phyloP scores from a whole-genome alignment of 2,797 vertebrate species.

The Manis javanica region DNA sequence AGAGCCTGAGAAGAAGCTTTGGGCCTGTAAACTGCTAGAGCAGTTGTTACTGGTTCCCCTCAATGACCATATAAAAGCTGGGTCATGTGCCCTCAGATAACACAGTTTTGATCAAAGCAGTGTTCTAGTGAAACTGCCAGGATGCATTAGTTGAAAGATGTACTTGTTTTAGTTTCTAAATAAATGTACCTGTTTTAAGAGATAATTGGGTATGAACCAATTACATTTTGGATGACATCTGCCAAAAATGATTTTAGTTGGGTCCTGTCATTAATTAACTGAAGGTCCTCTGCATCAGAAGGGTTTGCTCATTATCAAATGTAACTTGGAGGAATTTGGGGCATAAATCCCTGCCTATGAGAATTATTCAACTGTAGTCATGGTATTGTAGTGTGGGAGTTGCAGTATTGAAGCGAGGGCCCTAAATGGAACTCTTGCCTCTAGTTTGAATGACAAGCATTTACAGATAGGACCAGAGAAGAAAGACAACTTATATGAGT shows the following conservation, averaged over 20 bases:
- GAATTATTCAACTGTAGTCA: background rate
- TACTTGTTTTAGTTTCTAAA: conserved; percentile 67
- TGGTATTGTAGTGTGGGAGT: background rate
- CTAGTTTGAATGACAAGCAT: background rate
- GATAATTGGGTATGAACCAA: conserved; percentile 72
- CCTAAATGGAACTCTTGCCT: background rate
- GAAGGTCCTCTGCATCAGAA: conserved; percentile 43
- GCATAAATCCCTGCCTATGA: background rate
- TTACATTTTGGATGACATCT: conserved; percentile 62
- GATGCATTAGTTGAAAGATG: conserved; percentile 67
- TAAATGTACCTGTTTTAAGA: conserved; percentile 73
- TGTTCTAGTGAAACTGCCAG: conserved; percentile 38
- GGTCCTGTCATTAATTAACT: conserved; percentile 65
- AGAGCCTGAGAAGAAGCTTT: background rate
- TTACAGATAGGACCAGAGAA: background rate
- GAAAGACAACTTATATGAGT: background rate
- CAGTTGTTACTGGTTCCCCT: background rate
- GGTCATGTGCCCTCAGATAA: conserved; percentile 6
- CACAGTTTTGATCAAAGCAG: conserved; percentile 59
- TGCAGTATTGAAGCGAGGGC: background rate
- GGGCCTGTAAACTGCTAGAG: background rate
- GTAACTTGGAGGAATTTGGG: conserved; percentile 57
- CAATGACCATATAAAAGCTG: background rate
- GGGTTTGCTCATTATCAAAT: conserved; percentile 34
- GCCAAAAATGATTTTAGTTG: conserved; percentile 77